A percentile compares a stretch with the other conserved stretches of the same genome.
Evolutionary conservation across 2,113 vertebrate genomes (phyloP).

Genomic region (Sclerurus mexicanus): DNA sequence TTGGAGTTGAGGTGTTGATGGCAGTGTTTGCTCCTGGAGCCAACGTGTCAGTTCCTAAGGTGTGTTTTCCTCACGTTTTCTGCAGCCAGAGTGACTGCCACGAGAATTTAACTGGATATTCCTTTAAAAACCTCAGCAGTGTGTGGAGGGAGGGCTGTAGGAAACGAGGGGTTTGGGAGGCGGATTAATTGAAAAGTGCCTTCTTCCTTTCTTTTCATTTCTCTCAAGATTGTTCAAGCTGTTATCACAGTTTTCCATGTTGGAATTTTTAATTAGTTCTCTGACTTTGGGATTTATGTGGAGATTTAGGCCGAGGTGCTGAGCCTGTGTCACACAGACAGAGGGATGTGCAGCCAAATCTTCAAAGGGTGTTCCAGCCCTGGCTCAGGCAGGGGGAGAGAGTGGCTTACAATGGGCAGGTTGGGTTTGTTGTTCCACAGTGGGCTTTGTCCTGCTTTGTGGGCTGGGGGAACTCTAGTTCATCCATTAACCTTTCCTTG

Average conservation of each 20-base stretch:
- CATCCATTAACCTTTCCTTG: background rate
- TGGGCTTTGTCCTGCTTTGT: background rate
- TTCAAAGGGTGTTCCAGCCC: background rate
- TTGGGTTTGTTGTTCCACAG: background rate
- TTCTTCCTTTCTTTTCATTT: slow-evolving; percentile 34
- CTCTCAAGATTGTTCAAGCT: slow-evolving; percentile 7
- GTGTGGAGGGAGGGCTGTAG: background rate
- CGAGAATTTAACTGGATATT: background rate
- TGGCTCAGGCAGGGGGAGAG: background rate
- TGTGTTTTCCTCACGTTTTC: background rate
- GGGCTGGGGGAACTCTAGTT: background rate
- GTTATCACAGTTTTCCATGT: slow-evolving; percentile 43
- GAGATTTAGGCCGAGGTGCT: slow-evolving; percentile 15
- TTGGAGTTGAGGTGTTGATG: background rate
- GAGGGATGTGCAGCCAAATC: slow-evolving; percentile 16
- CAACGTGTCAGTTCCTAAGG: background rate
- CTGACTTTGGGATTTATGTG: slow-evolving; percentile 39
- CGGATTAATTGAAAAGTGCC: slow-evolving; percentile 28
- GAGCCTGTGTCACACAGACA: background rate
- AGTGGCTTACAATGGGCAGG: background rate
- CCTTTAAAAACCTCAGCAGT: background rate
- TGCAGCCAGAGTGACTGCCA: background rate
- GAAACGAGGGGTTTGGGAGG: background rate
- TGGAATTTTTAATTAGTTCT: slow-evolving; percentile 50
- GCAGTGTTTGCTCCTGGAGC: background rate